Evolutionary conservation across 2,797 vertebrate genomes (phyloP).

Genomic region (Macroramphosus scolopax): DNA sequence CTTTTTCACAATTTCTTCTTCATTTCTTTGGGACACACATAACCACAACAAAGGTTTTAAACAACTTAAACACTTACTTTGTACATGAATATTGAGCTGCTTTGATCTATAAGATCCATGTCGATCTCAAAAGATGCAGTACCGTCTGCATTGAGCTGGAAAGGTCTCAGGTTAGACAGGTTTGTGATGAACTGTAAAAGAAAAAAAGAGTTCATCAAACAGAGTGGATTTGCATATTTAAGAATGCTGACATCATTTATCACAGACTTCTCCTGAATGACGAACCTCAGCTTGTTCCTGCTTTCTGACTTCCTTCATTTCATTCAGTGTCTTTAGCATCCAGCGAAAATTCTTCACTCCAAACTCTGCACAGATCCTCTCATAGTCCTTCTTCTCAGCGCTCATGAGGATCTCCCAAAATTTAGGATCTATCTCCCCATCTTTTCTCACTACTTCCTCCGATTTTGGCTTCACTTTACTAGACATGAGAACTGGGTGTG

Average conservation of each 20-base stretch:
- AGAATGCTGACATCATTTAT: no score
- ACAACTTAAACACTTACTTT: slow-evolving; percentile 77
- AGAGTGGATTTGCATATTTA: no score
- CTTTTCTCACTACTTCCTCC: slow-evolving; percentile 50
- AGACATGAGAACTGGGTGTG: slow-evolving; percentile 10
- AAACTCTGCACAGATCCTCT: slow-evolving; percentile 83
- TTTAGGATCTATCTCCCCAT: slow-evolving; percentile 76
- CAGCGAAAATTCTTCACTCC: slow-evolving; percentile 86
- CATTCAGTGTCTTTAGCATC: slow-evolving; percentile 85
- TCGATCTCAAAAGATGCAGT: slow-evolving; percentile 82
- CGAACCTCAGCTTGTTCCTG: slow-evolving; percentile 78
- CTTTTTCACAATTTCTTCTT: no score
- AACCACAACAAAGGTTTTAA: no score
- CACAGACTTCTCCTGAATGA: slow-evolving; percentile 4
- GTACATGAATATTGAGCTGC: slow-evolving; percentile 81
- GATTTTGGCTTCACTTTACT: slow-evolving; percentile 68
- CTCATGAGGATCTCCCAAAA: slow-evolving; percentile 86
- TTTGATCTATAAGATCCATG: slow-evolving; percentile 80
- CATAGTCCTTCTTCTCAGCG: slow-evolving; percentile 85
- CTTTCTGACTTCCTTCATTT: slow-evolving; percentile 80
- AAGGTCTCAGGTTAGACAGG: slow-evolving; percentile 74
- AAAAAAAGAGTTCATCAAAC: background rate
- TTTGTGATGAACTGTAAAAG: slow-evolving; percentile 74
- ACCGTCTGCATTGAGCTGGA: slow-evolving; percentile 74
- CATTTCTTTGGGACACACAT: no score